phyloP scores from a whole-genome alignment of 1,140 invertebrate species.

The Drosophila pseudoobscura region DNA sequence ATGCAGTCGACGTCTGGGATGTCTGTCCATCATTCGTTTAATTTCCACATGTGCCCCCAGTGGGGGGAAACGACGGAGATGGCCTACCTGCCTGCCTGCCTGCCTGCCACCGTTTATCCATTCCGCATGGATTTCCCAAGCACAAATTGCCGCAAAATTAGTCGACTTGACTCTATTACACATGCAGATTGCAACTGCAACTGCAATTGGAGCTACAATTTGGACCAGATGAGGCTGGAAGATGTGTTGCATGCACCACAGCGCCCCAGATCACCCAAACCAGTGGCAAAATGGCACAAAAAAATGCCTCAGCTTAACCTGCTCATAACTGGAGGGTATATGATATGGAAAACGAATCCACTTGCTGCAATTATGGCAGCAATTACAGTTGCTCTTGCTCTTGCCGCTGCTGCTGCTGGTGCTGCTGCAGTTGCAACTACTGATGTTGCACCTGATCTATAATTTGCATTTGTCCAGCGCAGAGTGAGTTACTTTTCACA shows the following conservation, averaged over 20 bases:
- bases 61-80: background rate
- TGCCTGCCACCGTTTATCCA: slow-evolving; percentile 62
- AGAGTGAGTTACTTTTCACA: slow-evolving; percentile 74
- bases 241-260: slow-evolving; percentile 35
- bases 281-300: slow-evolving; percentile 50
- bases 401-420: slow-evolving; percentile 28
- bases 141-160: slow-evolving; percentile 62
- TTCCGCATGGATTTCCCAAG: slow-evolving; percentile 57
- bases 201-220: slow-evolving; percentile 60
- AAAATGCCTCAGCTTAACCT: slow-evolving; percentile 65
- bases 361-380: slow-evolving; percentile 78
- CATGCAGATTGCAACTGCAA: slow-evolving; percentile 59
- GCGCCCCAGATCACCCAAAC: slow-evolving; percentile 8
- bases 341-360: slow-evolving; percentile 67
- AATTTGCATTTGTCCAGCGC: slow-evolving; percentile 65
- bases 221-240: slow-evolving; percentile 43
- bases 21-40: slow-evolving; percentile 79
- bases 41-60: slow-evolving; percentile 55
- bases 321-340: slow-evolving; percentile 80
- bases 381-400: slow-evolving; percentile 63
- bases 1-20: slow-evolving; percentile 54
- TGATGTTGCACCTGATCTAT: slow-evolving; percentile 68
- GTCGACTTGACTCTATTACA: slow-evolving; percentile 63
- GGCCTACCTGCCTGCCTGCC: background rate
- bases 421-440: slow-evolving; percentile 25